Conservation (phyloP, 1,140 invertebrate genomes). For the Charaxes varanes region DNA sequence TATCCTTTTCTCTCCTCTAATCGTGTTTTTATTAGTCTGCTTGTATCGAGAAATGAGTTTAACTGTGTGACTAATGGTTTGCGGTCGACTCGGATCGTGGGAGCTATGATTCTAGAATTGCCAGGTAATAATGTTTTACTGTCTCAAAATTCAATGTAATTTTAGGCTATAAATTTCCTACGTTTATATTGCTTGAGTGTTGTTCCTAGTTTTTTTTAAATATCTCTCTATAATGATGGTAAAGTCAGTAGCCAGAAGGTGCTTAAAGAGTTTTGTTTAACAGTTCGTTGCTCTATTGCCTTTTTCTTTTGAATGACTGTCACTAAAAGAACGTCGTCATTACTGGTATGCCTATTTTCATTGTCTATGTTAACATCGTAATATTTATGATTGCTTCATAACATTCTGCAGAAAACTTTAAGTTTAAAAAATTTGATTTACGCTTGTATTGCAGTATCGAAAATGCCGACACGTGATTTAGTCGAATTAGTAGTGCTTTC, state of each 20-base stretch:
- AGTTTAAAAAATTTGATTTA: too few species aligned
- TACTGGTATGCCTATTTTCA: too few species aligned
- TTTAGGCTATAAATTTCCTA: constrained; percentile 19
- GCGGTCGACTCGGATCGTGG: constrained; percentile 38
- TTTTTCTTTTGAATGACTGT: too few species aligned
- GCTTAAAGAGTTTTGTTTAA: constrained; percentile 15
- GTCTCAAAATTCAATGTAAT: constrained; percentile 22
- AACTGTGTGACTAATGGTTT: constrained; percentile 37
- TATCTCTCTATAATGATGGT: constrained; percentile 17
- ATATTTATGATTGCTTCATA: too few species aligned
- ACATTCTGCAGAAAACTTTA: too few species aligned
- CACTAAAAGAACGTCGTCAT: too few species aligned
- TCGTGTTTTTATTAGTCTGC: constrained; percentile 17
- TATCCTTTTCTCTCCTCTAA: constrained; percentile 13
- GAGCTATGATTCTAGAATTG: constrained; percentile 34
- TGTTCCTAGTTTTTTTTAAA: constrained; percentile 15
- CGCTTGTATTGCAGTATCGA: too few species aligned
- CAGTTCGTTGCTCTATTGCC: constrained; percentile 19
- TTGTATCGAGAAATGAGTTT: constrained; percentile 22
- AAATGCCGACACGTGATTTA: too few species aligned
- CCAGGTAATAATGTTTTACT: constrained; percentile 39
- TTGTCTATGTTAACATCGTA: too few species aligned
- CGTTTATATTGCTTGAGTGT: constrained; percentile 12
- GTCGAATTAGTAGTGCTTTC: too few species aligned
- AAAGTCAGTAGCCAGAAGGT: constrained; percentile 17